phyloP scores from a whole-genome alignment of 1,140 invertebrate species.

The Ladona fulva region DNA sequence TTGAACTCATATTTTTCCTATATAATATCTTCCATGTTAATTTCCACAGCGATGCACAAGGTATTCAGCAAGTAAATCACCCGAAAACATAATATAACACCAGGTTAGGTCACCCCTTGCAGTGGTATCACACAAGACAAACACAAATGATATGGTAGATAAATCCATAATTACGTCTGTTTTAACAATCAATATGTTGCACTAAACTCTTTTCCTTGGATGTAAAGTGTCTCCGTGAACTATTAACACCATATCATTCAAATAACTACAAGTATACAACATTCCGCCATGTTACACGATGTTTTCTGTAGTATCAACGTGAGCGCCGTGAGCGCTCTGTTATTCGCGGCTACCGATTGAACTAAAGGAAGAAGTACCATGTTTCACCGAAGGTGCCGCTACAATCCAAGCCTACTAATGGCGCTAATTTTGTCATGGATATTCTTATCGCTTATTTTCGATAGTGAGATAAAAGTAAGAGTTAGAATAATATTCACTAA shows the following conservation, averaged over 20 bases:
- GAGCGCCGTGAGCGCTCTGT: neutral
- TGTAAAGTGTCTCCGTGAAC: no score
- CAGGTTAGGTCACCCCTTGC: neutral
- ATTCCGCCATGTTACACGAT: constrained; percentile 4
- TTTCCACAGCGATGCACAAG: neutral
- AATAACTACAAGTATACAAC: neutral
- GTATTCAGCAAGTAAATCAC: neutral
- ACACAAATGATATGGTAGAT: neutral
- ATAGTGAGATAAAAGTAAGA: no score
- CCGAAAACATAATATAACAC: neutral
- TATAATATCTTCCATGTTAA: neutral
- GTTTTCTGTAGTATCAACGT: neutral
- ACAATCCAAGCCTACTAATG: neutral
- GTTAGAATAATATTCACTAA: no score
- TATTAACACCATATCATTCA: neutral
- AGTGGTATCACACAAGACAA: neutral
- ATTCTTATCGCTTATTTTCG: no score
- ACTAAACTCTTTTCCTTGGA: no score
- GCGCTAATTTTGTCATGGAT: no score
- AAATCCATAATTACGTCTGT: neutral
- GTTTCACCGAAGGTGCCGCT: neutral
- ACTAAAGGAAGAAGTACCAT: neutral
- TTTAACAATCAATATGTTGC: neutral
- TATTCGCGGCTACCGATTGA: no score
- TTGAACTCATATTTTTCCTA: neutral